These are phyloP conservation scores for Boloria selene DNA, from an alignment of 2,888 invertebrate species.

Conservation along the genomic window DNA sequence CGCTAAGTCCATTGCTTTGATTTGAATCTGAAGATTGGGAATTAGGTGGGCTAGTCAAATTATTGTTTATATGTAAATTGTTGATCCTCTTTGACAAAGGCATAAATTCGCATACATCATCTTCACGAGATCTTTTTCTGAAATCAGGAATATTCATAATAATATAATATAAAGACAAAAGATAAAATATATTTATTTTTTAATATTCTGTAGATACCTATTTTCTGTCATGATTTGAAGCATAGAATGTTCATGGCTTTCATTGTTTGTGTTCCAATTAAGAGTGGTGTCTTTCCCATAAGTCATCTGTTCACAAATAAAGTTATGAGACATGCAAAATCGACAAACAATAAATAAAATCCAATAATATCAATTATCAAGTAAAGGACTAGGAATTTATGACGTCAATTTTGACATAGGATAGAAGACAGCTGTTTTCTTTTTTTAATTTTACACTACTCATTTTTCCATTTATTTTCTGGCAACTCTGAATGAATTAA, in stretches of 20 bases:
- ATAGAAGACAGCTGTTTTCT: conserved; percentile 37
- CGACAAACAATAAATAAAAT: conserved; percentile 23
- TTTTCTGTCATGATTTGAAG: conserved; percentile 74
- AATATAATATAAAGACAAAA: background rate
- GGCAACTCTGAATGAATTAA: conserved; percentile 1
- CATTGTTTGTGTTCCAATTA: conserved; percentile 60
- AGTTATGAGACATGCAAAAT: conserved; percentile 28
- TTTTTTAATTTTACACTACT: conserved; percentile 23
- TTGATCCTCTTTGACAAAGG: conserved; percentile 95
- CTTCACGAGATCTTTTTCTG: conserved; percentile 90
- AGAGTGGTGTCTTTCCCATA: conserved; percentile 57
- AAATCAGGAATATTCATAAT: conserved; percentile 44
- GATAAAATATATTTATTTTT: no score
- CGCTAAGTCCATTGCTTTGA: conserved; percentile 59
- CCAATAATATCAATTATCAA: conserved; percentile 13
- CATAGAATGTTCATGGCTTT: conserved; percentile 63
- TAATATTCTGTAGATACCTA: conserved; percentile 53
- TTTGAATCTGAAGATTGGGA: conserved; percentile 58
- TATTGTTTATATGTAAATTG: conserved; percentile 91
- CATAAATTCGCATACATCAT: conserved; percentile 91
- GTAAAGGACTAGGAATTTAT: conserved; percentile 16
- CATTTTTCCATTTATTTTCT: no score
- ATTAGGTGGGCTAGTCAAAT: conserved; percentile 54
- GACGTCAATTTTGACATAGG: conserved; percentile 21
- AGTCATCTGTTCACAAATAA: conserved; percentile 59